Conservation (phyloP, 1,140 invertebrate species). For the Caenorhabditis brenneri region DNA sequence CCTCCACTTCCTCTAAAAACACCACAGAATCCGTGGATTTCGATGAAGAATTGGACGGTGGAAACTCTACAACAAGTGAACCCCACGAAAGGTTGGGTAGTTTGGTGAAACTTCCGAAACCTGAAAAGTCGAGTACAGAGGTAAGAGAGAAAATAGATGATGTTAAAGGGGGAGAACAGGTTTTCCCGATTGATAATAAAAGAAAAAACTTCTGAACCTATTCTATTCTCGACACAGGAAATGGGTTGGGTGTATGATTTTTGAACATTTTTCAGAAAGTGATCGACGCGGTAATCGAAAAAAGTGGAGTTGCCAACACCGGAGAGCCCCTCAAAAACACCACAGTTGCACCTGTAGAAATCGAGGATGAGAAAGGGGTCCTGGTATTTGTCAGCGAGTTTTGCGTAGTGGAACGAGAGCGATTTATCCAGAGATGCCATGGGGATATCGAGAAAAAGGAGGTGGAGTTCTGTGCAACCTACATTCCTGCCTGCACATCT, state of each 20-base stretch:
- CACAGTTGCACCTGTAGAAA: not conserved
- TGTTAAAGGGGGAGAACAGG: not conserved
- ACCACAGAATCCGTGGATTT: not conserved
- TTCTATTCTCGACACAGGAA: not conserved
- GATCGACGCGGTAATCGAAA: not conserved
- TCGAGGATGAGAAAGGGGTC: slow-evolving; percentile 38
- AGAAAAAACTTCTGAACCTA: slow-evolving; percentile 31
- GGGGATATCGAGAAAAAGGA: slow-evolving; percentile 29
- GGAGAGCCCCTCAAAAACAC: not conserved
- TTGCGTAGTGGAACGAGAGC: slow-evolving; percentile 42
- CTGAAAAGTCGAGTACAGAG: not conserved
- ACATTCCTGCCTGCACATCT: slow-evolving; percentile 27
- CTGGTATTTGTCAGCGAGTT: slow-evolving; percentile 47
- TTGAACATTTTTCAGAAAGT: not conserved
- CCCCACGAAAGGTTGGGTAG: slow-evolving; percentile 24
- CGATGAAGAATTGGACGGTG: not conserved
- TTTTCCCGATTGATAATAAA: not conserved
- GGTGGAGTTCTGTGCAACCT: slow-evolving; percentile 39
- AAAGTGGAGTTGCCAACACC: not conserved
- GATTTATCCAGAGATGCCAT: slow-evolving; percentile 43
- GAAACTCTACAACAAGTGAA: not conserved
- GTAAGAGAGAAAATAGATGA: not conserved
- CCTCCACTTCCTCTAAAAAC: not conserved
- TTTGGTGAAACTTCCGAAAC: slow-evolving; percentile 46
- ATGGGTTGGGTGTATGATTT: not conserved